Base-by-base conservation (phyloP, 2,888 invertebrate genomes). In the Ophion ventricosus region DNA sequence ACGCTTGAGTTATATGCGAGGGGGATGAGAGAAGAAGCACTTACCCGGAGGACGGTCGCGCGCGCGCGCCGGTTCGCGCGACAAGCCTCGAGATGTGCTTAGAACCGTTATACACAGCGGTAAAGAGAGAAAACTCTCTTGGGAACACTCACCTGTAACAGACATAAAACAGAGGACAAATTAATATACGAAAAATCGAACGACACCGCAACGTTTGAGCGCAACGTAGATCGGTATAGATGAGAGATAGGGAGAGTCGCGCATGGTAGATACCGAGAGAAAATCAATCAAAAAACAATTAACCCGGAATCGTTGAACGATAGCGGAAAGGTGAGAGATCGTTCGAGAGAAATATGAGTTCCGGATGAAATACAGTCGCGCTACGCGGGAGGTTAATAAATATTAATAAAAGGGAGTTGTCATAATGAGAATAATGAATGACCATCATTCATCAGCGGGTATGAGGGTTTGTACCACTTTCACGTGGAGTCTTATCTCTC, bases 101-200 rank as follows among this genome's bases (percentile, higher is more conserved):
- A 49, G 66, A 78, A 79, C 84, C 82, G 84, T 84, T 84, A 84
- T 77, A 75, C 57, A 66, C 80, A 59, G 66, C 67, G 61, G 73
- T 78, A 81, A 81, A 79, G 66, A 77, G 69, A 64, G 85, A 75
- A 80, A 84, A 85, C 86, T 82, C 82, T 80, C 83, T 85, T 79
- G 81, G 73, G 80, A 78, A 86, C 77, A 87, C 86, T 87, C 82
- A 87, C 87, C 86, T 87, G 87, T 40, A 86, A 87, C 83, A 87
- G 61, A 85, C 82, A 85, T 80, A 70, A 80, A 78, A 79, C 70
- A 26, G 23, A 76, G 17, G 69, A 81, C 76, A 78, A 84, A 85
- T 84, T 84, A 84, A 78, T 74, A 81, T 70, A 75, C 40, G 75
- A 81, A 84, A 35, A 63, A 54, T 69, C 29, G 10, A 26, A 57